These are phyloP conservation scores for Morpho achilles DNA, from an alignment of 2,888 invertebrate species.

Conservation along the genomic window DNA sequence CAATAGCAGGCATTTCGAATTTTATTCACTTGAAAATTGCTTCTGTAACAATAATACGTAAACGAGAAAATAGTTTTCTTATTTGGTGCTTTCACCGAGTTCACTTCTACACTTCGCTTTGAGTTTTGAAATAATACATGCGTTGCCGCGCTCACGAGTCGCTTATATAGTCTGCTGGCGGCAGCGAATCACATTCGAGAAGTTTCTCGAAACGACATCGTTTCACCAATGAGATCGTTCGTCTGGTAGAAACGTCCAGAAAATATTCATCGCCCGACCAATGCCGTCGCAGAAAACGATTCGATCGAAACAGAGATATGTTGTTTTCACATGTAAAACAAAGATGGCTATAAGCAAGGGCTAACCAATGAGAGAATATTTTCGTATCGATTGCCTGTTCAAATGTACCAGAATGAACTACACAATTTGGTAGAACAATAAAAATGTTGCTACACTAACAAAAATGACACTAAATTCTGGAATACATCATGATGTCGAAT, in stretches of 20 bases:
- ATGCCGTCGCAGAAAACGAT: background rate
- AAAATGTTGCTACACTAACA: background rate
- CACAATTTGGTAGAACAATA: too few relatives aligned
- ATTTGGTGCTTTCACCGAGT: conserved; percentile 37
- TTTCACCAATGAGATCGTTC: conserved; percentile 1
- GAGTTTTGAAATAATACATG: conserved; percentile 55
- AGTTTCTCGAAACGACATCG: conserved; percentile 1
- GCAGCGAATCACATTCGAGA: conserved; percentile 37
- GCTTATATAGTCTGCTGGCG: conserved; percentile 41
- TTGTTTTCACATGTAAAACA: conserved; percentile 27
- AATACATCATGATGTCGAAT: background rate
- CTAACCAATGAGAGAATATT: background rate
- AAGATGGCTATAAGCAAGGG: background rate
- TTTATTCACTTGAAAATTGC: conserved; percentile 16
- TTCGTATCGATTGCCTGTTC: too few relatives aligned
- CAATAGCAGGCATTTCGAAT: conserved; percentile 59
- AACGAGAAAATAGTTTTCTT: conserved; percentile 4
- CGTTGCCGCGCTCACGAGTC: conserved; percentile 43
- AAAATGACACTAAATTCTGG: conserved; percentile 5
- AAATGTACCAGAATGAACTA: too few relatives aligned
- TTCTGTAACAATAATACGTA: background rate
- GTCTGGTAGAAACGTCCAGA: conserved; percentile 3
- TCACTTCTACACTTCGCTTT: conserved; percentile 38
- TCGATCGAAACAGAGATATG: background rate
- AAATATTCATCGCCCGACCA: background rate